Evolutionary conservation across 2,888 invertebrate species (phyloP), one percentile per base, ranked within the genome.

Genomic region (Sinotaia quadrata): DNA sequence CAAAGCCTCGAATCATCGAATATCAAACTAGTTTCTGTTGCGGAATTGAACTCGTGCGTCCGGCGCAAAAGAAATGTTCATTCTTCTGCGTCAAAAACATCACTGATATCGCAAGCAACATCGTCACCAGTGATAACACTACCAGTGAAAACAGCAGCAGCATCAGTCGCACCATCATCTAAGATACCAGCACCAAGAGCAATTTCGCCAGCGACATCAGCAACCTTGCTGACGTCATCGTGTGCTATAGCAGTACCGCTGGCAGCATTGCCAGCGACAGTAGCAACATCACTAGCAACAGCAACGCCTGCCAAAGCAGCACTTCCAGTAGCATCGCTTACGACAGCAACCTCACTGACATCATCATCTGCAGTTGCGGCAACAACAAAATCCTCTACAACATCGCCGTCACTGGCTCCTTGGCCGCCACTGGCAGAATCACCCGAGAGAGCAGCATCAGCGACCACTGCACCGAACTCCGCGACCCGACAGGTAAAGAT

Each of bases 121-220:
- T 8, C 52, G 10, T 10, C 15, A 51, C 12, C 24, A 51, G 57
- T 29, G 31, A n/a, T 29, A 31, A 33, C 15, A 57, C 8, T 57
- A 31, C 29, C n/a, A 57, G 29, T 57, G 31, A 33, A 15, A 57
- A 33, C 24, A 57, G 57, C 24, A 31, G 57, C 24, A 24, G 57
- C 24, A 57, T 27, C 31, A 57, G 57, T 57, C 24, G 57, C 31
- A 31, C 29, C 31, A 24, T 27, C 31, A 31, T 27, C 31, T 12
- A 33, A 29, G 31, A 12, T 29, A 27, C 29, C 31, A 57, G 57
- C 12, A 57, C 15, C 12, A 57, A 33, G 12, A 57, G 52, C 24
- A 52, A 24, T 52, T n/a, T 15, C 24, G 24, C n/a, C 24, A 52
- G 52, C 24, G 24, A 24, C 24, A 52, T 15, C 24, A 52, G 52